Conservation (phyloP, 2,797 vertebrate genomes). For the Lepilemur ruficaudatus region DNA sequence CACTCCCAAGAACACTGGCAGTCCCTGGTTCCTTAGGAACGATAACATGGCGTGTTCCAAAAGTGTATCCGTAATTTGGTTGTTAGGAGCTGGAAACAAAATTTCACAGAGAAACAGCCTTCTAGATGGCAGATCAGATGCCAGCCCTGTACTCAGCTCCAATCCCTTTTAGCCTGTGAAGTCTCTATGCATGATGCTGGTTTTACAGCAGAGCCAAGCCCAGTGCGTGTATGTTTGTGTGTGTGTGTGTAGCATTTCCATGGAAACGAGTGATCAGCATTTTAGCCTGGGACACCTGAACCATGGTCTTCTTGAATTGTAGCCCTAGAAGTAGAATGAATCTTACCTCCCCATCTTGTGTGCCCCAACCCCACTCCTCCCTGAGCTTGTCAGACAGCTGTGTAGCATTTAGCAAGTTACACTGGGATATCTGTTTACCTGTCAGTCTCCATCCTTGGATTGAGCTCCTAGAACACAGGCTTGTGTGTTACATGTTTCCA, state of each 20-base stretch:
- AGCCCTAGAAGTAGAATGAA: neutral
- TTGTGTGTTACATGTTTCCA: conserved; percentile 21
- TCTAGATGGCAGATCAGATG: conserved; percentile 33
- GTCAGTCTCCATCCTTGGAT: neutral
- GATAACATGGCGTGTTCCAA: neutral
- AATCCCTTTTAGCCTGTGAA: conserved; percentile 27
- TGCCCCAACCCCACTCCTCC: neutral
- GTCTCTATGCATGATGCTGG: neutral
- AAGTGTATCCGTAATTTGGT: conserved; percentile 16
- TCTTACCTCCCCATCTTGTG: neutral
- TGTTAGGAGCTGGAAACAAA: conserved; percentile 51
- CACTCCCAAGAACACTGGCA: neutral
- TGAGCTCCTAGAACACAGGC: conserved; percentile 19
- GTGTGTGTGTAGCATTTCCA: conserved; percentile 47
- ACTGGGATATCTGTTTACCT: neutral
- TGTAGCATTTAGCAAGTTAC: neutral
- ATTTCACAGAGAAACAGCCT: neutral
- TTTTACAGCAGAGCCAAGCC: conserved; percentile 44
- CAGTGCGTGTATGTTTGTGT: neutral
- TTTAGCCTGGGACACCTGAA: conserved; percentile 63
- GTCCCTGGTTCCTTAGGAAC: neutral
- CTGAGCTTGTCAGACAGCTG: neutral
- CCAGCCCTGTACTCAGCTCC: neutral
- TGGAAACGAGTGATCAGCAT: conserved; percentile 61
- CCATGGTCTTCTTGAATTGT: neutral